Evolutionary conservation across 2,113 vertebrate species (phyloP), one percentile per base, ranked within the genome.

Genomic region (Hiodon alosoides): DNA sequence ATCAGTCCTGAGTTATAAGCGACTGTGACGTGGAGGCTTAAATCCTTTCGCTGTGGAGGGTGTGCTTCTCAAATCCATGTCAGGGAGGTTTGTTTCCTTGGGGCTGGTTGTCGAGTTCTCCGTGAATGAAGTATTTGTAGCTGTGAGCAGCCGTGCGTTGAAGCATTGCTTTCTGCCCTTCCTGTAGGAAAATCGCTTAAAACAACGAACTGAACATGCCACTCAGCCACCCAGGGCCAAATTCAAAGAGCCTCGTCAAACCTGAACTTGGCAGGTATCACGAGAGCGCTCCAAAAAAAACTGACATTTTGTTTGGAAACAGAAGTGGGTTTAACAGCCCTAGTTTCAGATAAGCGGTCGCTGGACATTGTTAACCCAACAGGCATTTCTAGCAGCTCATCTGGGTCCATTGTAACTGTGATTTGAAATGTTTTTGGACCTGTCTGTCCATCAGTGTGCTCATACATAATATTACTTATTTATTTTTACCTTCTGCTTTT

Each of bases 131-230:
- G 80, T 17, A 68, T 75, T 75, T 46, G 59, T 78, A 80, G 83
- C 52, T 59, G 51, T 54, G 60, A 79, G 59, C 69, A 54, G 78
- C 80, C 75, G 78, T 57, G 60, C 79, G 77, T 82, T 85, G 82
- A 78, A 71, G 79, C 75, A 47, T 77, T 73, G 78, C 78, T 82
- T 3, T 79, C 79, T 80, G 62, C 81, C 65, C 79, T 83, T 79
- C 72, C 76, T 73, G 0, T 77, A 98, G 96, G 95, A 97, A 87
- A 90, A 91, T 75, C 93, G 96, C 87, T 91, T 97, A 13, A 89
- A 96, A 94, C 78, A 92, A 96, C 85, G 89, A 94, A 82, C 90
- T 98, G 83, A 93, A 93, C 80, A 93, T 92, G 0, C 91, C 96
- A 78, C 93, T 96, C 78, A 88, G 84, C 72, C 92, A 96, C 84